These are phyloP conservation scores for Dasypolia templi DNA, from an alignment of 2,888 invertebrate genomes.

Conservation along the genomic window DNA sequence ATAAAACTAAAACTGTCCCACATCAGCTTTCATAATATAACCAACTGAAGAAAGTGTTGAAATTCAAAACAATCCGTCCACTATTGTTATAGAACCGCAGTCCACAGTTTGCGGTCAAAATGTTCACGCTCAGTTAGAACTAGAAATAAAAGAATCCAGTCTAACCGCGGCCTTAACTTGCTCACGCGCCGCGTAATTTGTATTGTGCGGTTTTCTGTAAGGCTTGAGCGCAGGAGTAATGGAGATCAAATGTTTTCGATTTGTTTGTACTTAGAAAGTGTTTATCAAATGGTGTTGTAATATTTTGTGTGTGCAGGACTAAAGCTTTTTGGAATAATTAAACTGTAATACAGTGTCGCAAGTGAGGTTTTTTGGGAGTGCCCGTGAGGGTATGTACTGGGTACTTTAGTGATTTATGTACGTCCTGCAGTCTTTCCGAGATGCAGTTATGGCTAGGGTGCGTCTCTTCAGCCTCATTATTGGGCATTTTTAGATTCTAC, in stretches of 20 bases:
- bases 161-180: slow-evolving; percentile 79
- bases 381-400: background rate
- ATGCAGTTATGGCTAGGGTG: background rate
- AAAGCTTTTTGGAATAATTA: background rate
- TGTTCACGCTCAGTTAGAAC: slow-evolving; percentile 80
- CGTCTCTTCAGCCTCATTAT: background rate
- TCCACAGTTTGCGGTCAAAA: slow-evolving; percentile 74
- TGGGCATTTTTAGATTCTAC: background rate
- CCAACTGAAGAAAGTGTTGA: slow-evolving; percentile 2
- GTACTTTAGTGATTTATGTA: background rate
- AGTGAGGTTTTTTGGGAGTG: background rate
- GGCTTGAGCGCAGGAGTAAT: slow-evolving; percentile 39
- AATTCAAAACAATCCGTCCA: slow-evolving; percentile 21
- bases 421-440: background rate
- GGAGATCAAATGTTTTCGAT: slow-evolving; percentile 59
- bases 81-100: slow-evolving; percentile 46
- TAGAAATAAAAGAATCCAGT: slow-evolving; percentile 75
- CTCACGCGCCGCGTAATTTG: slow-evolving; percentile 71
- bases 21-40: background rate
- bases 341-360: background rate
- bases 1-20: too few species aligned
- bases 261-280: slow-evolving; percentile 33
- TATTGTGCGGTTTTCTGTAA: slow-evolving; percentile 73
- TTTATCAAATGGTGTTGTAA: slow-evolving; percentile 10
- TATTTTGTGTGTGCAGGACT: background rate